Conservation (phyloP, 1,140 invertebrate genomes). For the Neocloeon triangulifer region DNA sequence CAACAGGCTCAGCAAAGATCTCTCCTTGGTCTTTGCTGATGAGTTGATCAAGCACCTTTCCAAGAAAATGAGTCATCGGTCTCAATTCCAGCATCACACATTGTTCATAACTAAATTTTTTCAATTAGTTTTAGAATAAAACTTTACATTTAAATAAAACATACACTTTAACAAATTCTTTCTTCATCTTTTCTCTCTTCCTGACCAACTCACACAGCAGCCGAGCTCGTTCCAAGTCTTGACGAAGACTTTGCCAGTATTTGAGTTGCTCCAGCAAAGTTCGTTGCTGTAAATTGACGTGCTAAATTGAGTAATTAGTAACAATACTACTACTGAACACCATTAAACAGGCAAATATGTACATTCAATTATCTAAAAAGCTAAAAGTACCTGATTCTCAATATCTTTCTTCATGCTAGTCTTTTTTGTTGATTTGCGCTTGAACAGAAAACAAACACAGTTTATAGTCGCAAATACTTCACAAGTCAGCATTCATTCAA, state of each 20-base stretch:
- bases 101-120: no score
- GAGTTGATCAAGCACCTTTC: constrained; percentile 49
- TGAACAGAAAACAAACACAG: no score
- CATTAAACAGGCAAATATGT: no score
- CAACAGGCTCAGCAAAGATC: constrained; percentile 84
- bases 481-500: no score
- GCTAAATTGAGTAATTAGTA: no score
- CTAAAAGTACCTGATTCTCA: no score
- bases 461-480: no score
- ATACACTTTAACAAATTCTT: constrained; percentile 57
- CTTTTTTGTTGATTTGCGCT: no score
- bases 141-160: constrained; percentile 9
- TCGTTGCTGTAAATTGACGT: constrained; percentile 36
- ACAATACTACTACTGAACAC: no score
- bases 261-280: constrained; percentile 72
- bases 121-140: not conserved
- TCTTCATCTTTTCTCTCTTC: constrained; percentile 86
- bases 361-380: no score
- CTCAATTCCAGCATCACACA: constrained; percentile 57
- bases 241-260: constrained; percentile 83
- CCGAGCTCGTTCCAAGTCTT: constrained; percentile 82
- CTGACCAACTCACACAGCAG: constrained; percentile 83
- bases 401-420: no score
- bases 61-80: constrained; percentile 56
- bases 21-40: constrained; percentile 59